Conservation (phyloP, 2,113 vertebrate species). For the Mormyrus lacerda region DNA sequence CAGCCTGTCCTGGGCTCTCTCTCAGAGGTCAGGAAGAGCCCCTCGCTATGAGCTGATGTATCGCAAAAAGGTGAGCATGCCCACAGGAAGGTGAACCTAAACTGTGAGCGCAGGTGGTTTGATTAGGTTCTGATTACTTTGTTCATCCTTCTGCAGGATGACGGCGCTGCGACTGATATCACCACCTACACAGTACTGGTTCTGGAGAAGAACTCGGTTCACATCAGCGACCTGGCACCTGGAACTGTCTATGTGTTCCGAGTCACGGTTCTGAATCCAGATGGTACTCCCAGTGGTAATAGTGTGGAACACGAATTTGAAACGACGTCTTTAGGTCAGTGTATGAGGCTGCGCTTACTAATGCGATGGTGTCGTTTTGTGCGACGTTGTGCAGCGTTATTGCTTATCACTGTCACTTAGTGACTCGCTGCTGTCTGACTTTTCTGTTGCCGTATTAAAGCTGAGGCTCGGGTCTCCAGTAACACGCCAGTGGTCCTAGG, state of each 20-base stretch:
- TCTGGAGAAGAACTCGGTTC: slow-evolving; percentile 70
- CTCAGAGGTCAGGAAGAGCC: slow-evolving; percentile 52
- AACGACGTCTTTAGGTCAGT: slow-evolving; percentile 55
- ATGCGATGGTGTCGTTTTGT: background rate
- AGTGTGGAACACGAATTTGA: slow-evolving; percentile 79
- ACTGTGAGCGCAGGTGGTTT: background rate
- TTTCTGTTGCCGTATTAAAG: slow-evolving; percentile 33
- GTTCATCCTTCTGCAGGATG: slow-evolving; percentile 41
- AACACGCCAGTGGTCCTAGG: slow-evolving; percentile 59
- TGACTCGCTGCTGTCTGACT: slow-evolving; percentile 17
- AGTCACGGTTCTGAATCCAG: slow-evolving; percentile 71
- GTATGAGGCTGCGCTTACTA: background rate
- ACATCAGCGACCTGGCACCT: slow-evolving; percentile 65
- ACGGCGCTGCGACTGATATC: slow-evolving; percentile 61
- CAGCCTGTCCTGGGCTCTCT: slow-evolving; percentile 78
- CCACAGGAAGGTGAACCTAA: background rate
- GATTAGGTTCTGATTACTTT: background rate
- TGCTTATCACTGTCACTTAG: background rate
- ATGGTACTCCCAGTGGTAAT: slow-evolving; percentile 59
- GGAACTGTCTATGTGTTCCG: slow-evolving; percentile 77
- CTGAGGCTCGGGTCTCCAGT: slow-evolving; percentile 32
- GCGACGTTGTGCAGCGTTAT: background rate
- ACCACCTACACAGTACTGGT: slow-evolving; percentile 78
- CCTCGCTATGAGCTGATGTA: slow-evolving; percentile 83
- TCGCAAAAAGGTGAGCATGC: slow-evolving; percentile 76